Base-by-base conservation (phyloP, 2,888 invertebrate species). In the Cephus rjabovi region DNA sequence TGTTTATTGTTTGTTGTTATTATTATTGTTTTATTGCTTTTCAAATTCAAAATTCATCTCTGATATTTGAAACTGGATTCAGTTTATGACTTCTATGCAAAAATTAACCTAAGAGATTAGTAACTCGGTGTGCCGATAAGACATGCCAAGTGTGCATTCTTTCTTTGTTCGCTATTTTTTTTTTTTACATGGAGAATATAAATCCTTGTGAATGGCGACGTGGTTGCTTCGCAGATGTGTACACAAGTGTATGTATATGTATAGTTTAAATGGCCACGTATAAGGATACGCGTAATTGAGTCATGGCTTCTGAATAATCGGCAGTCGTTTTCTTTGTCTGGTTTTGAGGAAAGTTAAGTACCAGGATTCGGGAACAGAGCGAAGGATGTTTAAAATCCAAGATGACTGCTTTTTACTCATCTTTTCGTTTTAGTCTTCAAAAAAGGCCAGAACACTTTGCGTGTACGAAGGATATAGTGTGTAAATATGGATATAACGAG, bases 301-400 rank as follows among this genome's bases (percentile, higher is more conserved):
- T 86, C 85, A 86, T 76, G 80, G 79, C 77, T 83, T 86, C 82
- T 84, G 85, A 85, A 86, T 86, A 85, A 86, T 85, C 84, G 75
- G 56, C 75, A 75, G n/a, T 31, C 68, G 56, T 75, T 69, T 34
- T 76, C 70, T 76, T 69, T 78, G 34, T 73, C 73, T 30, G 15
- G n/a, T n/a, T 76, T 73, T 69, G 4, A 73, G 3, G 30, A 34
- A 73, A 75, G 3, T 68, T 30, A 34, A 69, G 34, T 70, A 33
- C 74, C 23, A 74, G 75, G 70, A 23, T 31, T 37, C n/a, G n/a
- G 40, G 4, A 70, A 68, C 11, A 15, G 35, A 35, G 34, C 34
- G 70, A 30, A 73, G 56, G 71, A 73, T 69, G 31, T 73, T 31
- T 73, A 73, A 76, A 73, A 56, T 70, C 68, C 76, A 76, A 71